A percentile compares a stretch with the other conserved stretches of the same genome.
Evolutionary conservation across 1,140 invertebrate genomes (phyloP).

Genomic region (Plutomurus gul): DNA sequence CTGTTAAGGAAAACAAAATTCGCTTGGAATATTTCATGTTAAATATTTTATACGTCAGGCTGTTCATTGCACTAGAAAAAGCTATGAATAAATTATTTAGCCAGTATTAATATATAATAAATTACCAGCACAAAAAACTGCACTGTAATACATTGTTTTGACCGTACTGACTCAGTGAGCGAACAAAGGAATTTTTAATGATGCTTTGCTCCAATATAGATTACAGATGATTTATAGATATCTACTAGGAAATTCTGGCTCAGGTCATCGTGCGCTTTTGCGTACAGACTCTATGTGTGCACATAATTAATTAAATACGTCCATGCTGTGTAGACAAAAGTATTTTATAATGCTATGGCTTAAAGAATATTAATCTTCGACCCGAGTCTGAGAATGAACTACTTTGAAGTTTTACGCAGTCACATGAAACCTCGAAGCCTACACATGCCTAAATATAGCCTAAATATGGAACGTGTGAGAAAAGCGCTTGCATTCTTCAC

Average conservation of each 20-base stretch:
- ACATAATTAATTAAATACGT: no score
- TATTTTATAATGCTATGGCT: no score
- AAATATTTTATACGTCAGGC: not conserved
- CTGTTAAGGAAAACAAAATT: no score
- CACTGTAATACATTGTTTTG: no score
- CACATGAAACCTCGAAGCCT: no score
- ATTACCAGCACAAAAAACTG: not conserved
- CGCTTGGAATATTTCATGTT: no score
- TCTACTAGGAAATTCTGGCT: not conserved
- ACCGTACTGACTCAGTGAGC: not conserved
- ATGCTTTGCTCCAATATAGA: not conserved
- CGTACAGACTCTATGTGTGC: no score
- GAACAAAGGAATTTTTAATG: not conserved
- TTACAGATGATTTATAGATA: conserved; percentile 24
- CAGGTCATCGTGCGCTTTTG: not conserved
- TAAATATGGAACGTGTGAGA: not conserved
- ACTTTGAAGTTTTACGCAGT: no score
- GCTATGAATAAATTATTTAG: conserved; percentile 1
- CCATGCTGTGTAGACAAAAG: no score
- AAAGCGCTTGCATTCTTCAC: not conserved
- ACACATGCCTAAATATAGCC: not conserved
- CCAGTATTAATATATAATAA: conserved; percentile 1
- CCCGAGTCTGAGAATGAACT: no score
- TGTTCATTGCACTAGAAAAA: not conserved
- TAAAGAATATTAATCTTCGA: no score